Conservation (phyloP, 2,888 invertebrate species). For the Drosophila tanythrix region DNA sequence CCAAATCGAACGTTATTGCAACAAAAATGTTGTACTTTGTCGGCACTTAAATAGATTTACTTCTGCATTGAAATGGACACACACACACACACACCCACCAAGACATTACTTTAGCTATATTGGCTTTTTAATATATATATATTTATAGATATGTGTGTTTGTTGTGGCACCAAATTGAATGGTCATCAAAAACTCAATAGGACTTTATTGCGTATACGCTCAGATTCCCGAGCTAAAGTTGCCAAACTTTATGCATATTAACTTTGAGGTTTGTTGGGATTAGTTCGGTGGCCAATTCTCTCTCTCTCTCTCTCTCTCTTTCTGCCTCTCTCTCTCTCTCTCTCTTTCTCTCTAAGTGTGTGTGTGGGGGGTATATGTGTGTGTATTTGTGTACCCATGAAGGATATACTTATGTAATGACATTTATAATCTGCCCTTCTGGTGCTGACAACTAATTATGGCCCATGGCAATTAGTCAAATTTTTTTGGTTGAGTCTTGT, state of each 20-base stretch:
- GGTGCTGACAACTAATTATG: conserved; percentile 73
- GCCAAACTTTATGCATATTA: conserved; percentile 39
- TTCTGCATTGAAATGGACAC: conserved; percentile 44
- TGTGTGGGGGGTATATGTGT: background rate
- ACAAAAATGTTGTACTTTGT: conserved; percentile 49
- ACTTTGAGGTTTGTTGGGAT: conserved; percentile 39
- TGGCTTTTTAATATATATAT: conserved; percentile 31
- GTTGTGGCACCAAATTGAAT: conserved; percentile 38
- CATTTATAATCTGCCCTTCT: conserved; percentile 57
- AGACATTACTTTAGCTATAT: background rate
- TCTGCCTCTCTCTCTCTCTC: background rate
- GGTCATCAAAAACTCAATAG: conserved; percentile 43
- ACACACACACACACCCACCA: background rate
- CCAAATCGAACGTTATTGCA: conserved; percentile 73
- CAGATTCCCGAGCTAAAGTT: conserved; percentile 6
- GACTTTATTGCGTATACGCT: conserved; percentile 25
- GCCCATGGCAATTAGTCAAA: conserved; percentile 60
- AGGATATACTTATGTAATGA: conserved; percentile 47
- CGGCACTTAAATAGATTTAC: conserved; percentile 71
- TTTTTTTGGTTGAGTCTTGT: conserved; percentile 23
- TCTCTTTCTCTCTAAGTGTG: background rate
- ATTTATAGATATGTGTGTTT: background rate
- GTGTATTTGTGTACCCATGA: conserved; percentile 5
- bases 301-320: background rate
- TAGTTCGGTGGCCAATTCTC: conserved; percentile 8